A percentile compares a stretch with the other conserved stretches of the same genome.
Evolutionary conservation across 2,797 vertebrate genomes (phyloP).

Genomic region (Pseudotriccus pelzelni): DNA sequence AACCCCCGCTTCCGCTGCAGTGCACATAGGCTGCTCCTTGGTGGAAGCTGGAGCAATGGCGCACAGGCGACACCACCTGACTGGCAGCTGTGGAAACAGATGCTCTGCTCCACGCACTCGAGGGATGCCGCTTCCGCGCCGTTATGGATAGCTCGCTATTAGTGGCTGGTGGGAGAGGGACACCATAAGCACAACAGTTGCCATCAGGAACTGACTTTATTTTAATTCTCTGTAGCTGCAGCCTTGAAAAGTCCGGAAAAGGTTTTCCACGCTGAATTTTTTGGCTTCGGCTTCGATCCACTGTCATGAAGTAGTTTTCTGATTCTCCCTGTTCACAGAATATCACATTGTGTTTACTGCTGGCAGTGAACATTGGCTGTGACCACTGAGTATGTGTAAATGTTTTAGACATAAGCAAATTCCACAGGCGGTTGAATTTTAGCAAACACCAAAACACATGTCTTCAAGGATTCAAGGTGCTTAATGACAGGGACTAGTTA

Average conservation of each 20-base stretch:
- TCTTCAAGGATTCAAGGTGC: not conserved
- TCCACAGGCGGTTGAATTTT: constrained; percentile 43
- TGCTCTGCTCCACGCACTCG: not conserved
- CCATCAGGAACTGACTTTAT: not conserved
- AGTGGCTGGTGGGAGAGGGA: not conserved
- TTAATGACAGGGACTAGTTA: not conserved
- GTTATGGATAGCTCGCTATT: not conserved
- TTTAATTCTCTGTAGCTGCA: not conserved
- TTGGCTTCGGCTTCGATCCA: not conserved
- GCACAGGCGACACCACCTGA: not conserved
- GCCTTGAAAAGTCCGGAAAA: not conserved
- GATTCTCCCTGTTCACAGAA: constrained; percentile 15
- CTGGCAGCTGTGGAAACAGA: not conserved
- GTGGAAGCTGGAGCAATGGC: not conserved
- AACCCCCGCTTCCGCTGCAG: not conserved
- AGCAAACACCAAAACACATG: not conserved
- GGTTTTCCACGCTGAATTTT: not conserved
- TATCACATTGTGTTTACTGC: not conserved
- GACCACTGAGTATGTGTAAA: not conserved
- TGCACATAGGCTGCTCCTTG: not conserved
- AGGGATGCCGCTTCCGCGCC: not conserved
- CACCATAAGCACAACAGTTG: not conserved
- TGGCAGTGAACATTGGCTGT: constrained; percentile 14
- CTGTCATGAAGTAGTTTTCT: not conserved
- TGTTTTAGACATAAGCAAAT: constrained; percentile 11